A percentile compares a stretch with the other conserved stretches of the same genome.
These are phyloP conservation scores for Conus canariensis DNA, from an alignment of 2,888 invertebrate genomes.

Conservation along the genomic window DNA sequence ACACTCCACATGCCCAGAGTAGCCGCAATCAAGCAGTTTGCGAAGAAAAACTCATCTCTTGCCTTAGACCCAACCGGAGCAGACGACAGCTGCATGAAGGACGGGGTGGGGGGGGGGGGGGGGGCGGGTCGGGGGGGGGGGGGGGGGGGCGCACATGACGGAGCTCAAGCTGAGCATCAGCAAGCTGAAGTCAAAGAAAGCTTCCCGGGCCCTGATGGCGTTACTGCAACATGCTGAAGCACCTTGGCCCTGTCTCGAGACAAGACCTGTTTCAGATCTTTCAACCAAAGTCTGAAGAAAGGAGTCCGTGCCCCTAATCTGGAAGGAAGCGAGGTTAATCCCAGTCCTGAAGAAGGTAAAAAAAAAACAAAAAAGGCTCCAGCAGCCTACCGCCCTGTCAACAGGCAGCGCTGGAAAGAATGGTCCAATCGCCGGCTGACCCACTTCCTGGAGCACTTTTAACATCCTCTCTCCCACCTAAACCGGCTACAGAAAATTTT, in stretches of 20 bases:
- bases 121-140: no score
- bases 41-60: not conserved
- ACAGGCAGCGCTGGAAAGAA: conserved; percentile 44
- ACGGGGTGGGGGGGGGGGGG: no score
- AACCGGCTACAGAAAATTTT: conserved; percentile 43
- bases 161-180: conserved; percentile 14
- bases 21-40: not conserved
- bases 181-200: conserved; percentile 44
- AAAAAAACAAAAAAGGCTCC: conserved; percentile 38
- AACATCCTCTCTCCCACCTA: conserved; percentile 48
- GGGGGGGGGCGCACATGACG: conserved; percentile 14
- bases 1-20: conserved; percentile 9
- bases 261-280: conserved; percentile 20
- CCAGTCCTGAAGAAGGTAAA: conserved; percentile 47
- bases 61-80: not conserved
- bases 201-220: conserved; percentile 44
- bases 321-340: conserved; percentile 28
- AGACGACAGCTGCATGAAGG: conserved; percentile 2
- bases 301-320: conserved; percentile 34
- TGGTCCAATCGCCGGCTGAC: conserved; percentile 46
- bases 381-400: conserved; percentile 41
- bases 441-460: conserved; percentile 46
- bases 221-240: conserved; percentile 44
- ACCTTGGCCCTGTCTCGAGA: not conserved
- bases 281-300: conserved; percentile 37